Evolutionary conservation across 2,113 vertebrate genomes (phyloP).

Genomic region (Coptodon bakossiorum): DNA sequence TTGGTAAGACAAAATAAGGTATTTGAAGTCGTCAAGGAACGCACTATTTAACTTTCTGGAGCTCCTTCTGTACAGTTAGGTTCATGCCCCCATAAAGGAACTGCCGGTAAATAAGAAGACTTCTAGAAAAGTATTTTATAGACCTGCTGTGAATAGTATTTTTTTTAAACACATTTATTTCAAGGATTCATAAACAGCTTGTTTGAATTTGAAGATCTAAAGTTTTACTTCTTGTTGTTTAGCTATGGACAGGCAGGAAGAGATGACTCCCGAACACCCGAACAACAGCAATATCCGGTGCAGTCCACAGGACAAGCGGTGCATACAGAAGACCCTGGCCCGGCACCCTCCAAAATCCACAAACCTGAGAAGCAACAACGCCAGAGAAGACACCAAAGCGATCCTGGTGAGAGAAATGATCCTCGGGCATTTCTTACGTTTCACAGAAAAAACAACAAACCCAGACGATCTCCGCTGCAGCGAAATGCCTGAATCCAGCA

Average conservation of each 20-base stretch:
- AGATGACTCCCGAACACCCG: slow-evolving; percentile 77
- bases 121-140: background rate
- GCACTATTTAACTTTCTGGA: rapidly evolving
- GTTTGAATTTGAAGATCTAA: background rate
- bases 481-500: background rate
- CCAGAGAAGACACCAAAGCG: slow-evolving; percentile 76
- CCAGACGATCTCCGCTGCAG: background rate
- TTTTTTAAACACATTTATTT: background rate
- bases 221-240: background rate
- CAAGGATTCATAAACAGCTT: background rate
- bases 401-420: slow-evolving; percentile 56
- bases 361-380: slow-evolving; percentile 77
- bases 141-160: background rate
- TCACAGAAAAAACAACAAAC: background rate
- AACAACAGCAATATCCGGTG: slow-evolving; percentile 90
- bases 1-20: background rate
- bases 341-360: slow-evolving; percentile 73
- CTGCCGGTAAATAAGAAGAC: background rate
- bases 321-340: slow-evolving; percentile 81
- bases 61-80: background rate
- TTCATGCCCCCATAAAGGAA: background rate
- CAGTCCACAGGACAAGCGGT: slow-evolving; percentile 83
- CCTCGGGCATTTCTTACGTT: background rate
- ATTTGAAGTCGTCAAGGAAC: background rate
- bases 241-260: slow-evolving; percentile 79